phyloP scores from a whole-genome alignment of 2,113 vertebrate species.

The Pangasianodon gigas region DNA sequence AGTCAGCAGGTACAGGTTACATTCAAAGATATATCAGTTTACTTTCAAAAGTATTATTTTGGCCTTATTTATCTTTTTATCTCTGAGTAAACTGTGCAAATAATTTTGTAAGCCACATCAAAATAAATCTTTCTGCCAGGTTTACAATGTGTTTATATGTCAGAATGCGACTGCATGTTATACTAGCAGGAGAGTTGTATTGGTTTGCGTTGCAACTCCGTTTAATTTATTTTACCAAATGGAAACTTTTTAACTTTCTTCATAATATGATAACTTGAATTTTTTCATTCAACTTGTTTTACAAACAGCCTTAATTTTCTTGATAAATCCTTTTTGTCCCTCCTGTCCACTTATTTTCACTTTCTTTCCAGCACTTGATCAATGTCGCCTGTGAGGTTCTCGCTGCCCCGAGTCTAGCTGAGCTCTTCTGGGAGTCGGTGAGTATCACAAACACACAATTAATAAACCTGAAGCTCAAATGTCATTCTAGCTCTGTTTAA shows the following conservation, averaged over 20 bases:
- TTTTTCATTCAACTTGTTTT: too few relatives aligned
- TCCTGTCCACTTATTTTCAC: not conserved
- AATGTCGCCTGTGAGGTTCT: conserved; percentile 93
- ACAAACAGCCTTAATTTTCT: not conserved
- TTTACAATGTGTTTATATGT: too few relatives aligned
- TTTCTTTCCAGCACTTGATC: conserved; percentile 80
- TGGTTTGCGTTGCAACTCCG: too few relatives aligned
- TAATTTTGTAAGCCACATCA: not conserved
- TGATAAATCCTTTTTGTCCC: not conserved
- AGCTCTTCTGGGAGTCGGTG: conserved; percentile 96
- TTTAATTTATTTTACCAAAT: too few relatives aligned
- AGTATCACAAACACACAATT: conserved; percentile 57
- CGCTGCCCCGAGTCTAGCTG: conserved; percentile 87
- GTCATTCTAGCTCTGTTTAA: not conserved
- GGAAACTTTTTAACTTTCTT: too few relatives aligned
- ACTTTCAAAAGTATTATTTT: too few relatives aligned
- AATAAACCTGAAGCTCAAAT: not conserved
- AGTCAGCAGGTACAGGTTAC: conserved; percentile 83
- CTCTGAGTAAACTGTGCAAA: not conserved
- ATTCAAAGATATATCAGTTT: not conserved
- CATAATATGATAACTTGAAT: too few relatives aligned
- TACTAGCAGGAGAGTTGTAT: too few relatives aligned
- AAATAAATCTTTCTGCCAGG: not conserved
- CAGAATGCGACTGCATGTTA: too few relatives aligned
- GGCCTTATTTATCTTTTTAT: not conserved